Evolutionary conservation across 2,797 vertebrate genomes (phyloP), one percentile per base, ranked within the genome.

Genomic region (Sardinella longiceps): DNA sequence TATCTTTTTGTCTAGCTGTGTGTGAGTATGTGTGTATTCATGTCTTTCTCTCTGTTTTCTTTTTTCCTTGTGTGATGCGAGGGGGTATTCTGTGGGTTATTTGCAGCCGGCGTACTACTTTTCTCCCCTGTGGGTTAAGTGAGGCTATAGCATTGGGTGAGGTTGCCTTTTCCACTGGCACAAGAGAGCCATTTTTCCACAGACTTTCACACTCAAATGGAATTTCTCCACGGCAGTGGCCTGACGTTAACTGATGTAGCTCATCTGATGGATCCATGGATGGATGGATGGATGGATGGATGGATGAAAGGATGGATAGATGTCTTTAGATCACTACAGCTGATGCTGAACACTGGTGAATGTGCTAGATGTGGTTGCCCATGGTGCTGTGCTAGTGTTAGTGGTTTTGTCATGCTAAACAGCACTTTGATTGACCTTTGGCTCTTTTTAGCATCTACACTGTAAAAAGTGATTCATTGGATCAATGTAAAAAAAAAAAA

Each of bases 61-160:
- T 77, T 74, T 74, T 74, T 15, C 66, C 33, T 37, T n/a, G 70
- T 43, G 70, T 5, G 89, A 91, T 43, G 70, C 18, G 89, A 91
- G 92, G 91, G 91, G 91, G 90, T 92, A 92, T 85, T 87, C 84
- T 87, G 89, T 90, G 60, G 89, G 88, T 91, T 91, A 92, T 87
- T 56, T 60, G 53, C 92, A 92, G 91, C 92, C 92, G 92, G 91
- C 92, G 91, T 90, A 90, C 88, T 89, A 90, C 90, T 92, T 88
- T 92, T 92, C 91, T 94, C 92, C 89, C 90, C 84, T 84, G 91
- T 92, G 92, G 86, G 91, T 91, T 84, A 86, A 88, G 88, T 89
- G 87, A 89, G 53, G 1, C 83, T 86, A n/a, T n/a, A 33, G 66
- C 77, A 70, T 84, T 81, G 18, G 15, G 14, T 39, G 66, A 39